Base-by-base conservation (phyloP, 2,113 vertebrate genomes). In the Nettapus auritus region DNA sequence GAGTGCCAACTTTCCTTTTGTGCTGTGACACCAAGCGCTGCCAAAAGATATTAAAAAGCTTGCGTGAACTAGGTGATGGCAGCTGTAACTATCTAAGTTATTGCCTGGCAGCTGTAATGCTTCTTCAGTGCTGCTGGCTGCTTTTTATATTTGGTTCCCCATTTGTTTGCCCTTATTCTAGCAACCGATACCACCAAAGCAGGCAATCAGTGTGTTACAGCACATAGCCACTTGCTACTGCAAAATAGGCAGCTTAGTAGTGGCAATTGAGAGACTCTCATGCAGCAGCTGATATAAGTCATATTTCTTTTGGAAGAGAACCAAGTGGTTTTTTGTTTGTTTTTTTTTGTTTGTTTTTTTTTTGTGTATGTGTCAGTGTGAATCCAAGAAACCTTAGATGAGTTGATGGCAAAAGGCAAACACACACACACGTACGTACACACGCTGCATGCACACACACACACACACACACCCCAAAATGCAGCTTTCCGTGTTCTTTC, bases 41-140 rank as follows among this genome's bases (percentile, higher is more conserved):
- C 98, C 98, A 98, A 98, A 98, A 98, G 98, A 98, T 98, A 98
- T 98, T 98, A 98, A 98, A 98, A 98, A 98, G 98, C 98, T 98
- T 97, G 97, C 97, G 96, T 98, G 97, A 98, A 98, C 98, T 98
- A 98, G 98, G 98, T 98, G 98, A 98, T 97, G 98, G 98, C 98
- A 98, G 98, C 98, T 98, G 98, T 98, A 98, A 98, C 98, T 97
- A 97, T 98, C 98, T 98, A 98, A 98, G 98, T 98, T 98, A 98
- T 97, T 98, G 98, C 98, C 97, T 98, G 98, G 98, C 98, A 98
- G 98, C 97, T 98, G 98, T 97, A 97, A 98, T 84, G 80, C 97
- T 97, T 97, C 98, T 97, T 98, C 96, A 89, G 96, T 97, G 97
- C 97, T 97, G 96, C 97, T 97, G 98, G 98, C 98, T 95, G 97